These are phyloP conservation scores for Spodoptera picta DNA, from an alignment of 2,888 invertebrate genomes.

Conservation along the genomic window DNA sequence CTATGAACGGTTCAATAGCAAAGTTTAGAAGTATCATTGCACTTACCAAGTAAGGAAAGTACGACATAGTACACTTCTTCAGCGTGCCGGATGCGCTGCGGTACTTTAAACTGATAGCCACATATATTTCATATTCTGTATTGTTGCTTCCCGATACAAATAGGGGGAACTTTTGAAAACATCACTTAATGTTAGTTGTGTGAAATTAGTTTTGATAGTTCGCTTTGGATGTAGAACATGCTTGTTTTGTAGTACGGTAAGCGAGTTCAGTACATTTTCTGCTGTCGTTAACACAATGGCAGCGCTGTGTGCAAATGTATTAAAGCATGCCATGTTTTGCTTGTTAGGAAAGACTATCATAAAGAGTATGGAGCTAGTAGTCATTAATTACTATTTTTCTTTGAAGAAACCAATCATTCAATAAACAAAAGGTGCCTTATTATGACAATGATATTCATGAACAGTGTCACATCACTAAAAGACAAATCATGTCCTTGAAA, in stretches of 20 bases:
- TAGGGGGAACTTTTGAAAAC: conserved; percentile 48
- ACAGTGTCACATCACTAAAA: no score
- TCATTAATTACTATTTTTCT: no score
- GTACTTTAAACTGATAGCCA: conserved; percentile 54
- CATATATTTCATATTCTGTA: conserved; percentile 54
- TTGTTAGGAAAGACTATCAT: no score
- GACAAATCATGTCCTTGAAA: not conserved
- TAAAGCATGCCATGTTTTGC: no score
- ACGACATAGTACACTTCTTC: conserved; percentile 66
- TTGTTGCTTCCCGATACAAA: conserved; percentile 48
- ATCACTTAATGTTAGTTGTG: conserved; percentile 43
- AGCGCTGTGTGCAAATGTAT: no score
- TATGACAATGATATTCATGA: no score
- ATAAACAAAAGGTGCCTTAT: no score
- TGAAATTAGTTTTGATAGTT: conserved; percentile 51
- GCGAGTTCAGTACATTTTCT: conserved; percentile 1
- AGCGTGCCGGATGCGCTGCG: conserved; percentile 55
- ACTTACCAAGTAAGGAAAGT: conserved; percentile 65
- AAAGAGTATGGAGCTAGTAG: no score
- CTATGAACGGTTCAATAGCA: conserved; percentile 53
- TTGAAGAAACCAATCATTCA: no score
- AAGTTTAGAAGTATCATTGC: conserved; percentile 67
- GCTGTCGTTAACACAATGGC: no score
- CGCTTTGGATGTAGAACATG: conserved; percentile 29
- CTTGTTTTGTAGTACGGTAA: conserved; percentile 42